Evolutionary conservation across 30 jellyfish, hydroid and myxozoan genomes (phyloP).

Genomic region (Hydractinia symbiolongicarpus): DNA sequence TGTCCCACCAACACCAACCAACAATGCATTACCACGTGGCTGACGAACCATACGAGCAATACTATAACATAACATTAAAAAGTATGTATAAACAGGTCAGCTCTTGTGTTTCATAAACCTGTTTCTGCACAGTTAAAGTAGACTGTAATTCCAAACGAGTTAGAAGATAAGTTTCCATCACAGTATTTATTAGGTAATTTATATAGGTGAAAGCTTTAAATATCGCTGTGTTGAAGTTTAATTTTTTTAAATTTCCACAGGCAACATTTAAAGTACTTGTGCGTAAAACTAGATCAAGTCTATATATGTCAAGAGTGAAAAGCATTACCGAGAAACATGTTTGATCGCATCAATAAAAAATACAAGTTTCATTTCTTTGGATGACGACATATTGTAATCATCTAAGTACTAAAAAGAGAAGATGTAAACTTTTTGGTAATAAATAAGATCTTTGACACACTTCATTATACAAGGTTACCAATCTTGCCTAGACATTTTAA

Average conservation of each 20-base stretch:
- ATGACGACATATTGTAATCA: constrained; percentile 90
- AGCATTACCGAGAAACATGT: constrained; percentile 72
- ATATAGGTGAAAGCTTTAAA: too few species aligned
- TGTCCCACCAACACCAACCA: constrained; percentile 98
- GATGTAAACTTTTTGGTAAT: background rate
- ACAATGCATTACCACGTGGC: constrained; percentile 92
- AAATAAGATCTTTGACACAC: background rate
- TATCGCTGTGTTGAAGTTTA: too few species aligned
- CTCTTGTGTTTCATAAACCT: background rate
- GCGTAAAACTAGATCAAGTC: too few species aligned
- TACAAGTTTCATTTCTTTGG: constrained; percentile 90
- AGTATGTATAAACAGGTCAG: background rate
- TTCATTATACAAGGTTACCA: background rate
- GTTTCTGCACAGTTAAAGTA: background rate
- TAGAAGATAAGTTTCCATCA: too few species aligned
- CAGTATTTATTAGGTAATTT: too few species aligned
- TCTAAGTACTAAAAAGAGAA: constrained; percentile 59
- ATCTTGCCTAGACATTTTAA: too few species aligned
- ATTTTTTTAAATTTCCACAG: too few species aligned
- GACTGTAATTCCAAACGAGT: background rate
- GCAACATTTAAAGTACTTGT: too few species aligned
- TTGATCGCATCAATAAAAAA: constrained; percentile 86
- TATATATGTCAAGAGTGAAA: too few species aligned
- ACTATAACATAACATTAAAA: constrained; percentile 27
- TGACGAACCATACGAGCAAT: constrained; percentile 94